Conservation (phyloP, 2,113 vertebrate species). For the Percina caprodes region DNA sequence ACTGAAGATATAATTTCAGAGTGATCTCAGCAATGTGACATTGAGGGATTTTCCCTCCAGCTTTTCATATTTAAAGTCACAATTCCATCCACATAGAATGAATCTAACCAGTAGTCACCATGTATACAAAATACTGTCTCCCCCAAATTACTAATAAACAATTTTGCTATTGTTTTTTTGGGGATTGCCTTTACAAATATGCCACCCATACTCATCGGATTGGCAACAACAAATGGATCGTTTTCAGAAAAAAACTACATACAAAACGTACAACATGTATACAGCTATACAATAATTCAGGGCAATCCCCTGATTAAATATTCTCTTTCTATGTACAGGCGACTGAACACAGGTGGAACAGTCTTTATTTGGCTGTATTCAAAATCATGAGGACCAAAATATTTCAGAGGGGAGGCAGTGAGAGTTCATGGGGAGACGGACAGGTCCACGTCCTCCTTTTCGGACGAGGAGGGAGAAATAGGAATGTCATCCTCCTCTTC, state of each 20-base stretch:
- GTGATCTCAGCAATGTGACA: slow-evolving; percentile 61
- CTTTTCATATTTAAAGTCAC: slow-evolving; percentile 52
- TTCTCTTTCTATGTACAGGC: slow-evolving; percentile 82
- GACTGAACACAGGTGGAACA: slow-evolving; percentile 70
- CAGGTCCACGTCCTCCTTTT: slow-evolving; percentile 95
- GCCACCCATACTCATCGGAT: slow-evolving; percentile 64
- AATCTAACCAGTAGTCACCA: slow-evolving; percentile 70
- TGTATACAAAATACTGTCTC: slow-evolving; percentile 72
- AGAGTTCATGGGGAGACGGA: slow-evolving; percentile 88
- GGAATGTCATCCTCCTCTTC: slow-evolving; percentile 93
- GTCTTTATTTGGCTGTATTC: slow-evolving; percentile 81
- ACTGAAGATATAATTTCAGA: slow-evolving; percentile 85
- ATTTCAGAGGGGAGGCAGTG: slow-evolving; percentile 33
- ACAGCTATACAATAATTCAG: slow-evolving; percentile 84
- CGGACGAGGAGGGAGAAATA: slow-evolving; percentile 94
- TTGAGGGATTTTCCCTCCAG: slow-evolving; percentile 44
- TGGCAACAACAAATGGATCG: slow-evolving; percentile 73
- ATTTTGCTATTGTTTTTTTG: slow-evolving; percentile 57
- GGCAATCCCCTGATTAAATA: slow-evolving; percentile 79
- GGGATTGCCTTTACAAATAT: slow-evolving; percentile 69
- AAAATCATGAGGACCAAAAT: slow-evolving; percentile 65
- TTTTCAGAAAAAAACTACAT: slow-evolving; percentile 85
- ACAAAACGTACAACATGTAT: slow-evolving; percentile 84
- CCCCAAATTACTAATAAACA: slow-evolving; percentile 73
- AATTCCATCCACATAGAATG: slow-evolving; percentile 73